Conservation (phyloP, 1,140 invertebrate genomes). For the Belonocnema kinseyi region DNA sequence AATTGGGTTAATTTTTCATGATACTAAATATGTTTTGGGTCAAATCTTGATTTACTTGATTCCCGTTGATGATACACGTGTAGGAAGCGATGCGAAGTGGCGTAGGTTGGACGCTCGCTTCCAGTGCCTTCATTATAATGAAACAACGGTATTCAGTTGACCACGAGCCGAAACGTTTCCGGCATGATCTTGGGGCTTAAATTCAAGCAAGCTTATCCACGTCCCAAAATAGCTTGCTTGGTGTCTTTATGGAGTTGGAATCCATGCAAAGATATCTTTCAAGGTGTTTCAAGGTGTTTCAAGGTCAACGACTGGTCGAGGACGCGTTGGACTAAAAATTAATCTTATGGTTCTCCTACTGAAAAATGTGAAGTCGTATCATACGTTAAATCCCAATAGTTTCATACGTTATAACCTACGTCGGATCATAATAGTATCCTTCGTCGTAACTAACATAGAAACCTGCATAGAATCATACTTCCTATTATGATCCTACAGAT, state of each 20-base stretch:
- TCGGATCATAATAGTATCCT: too few species aligned
- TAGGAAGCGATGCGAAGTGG: background rate
- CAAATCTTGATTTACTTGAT: too few species aligned
- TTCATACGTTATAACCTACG: background rate
- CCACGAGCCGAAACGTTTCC: slow-evolving; percentile 71
- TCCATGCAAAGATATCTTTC: slow-evolving; percentile 47
- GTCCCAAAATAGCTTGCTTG: slow-evolving; percentile 58
- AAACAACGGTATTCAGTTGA: slow-evolving; percentile 67
- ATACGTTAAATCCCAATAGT: background rate
- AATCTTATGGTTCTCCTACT: background rate
- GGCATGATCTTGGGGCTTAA: slow-evolving; percentile 57
- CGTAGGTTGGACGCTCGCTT: slow-evolving; percentile 21
- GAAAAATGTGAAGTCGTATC: background rate
- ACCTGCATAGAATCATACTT: too few species aligned
- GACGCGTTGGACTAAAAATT: slow-evolving; percentile 22
- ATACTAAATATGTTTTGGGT: too few species aligned
- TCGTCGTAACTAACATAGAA: too few species aligned
- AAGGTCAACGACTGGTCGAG: slow-evolving; percentile 62
- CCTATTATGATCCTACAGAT: too few species aligned
- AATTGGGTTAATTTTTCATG: too few species aligned
- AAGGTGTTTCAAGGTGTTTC: slow-evolving; percentile 60
- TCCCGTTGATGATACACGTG: background rate
- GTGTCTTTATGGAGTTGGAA: slow-evolving; percentile 43
- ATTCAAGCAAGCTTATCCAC: slow-evolving; percentile 45
- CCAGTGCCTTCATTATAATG: slow-evolving; percentile 45